A percentile compares a stretch with the other conserved stretches of the same genome.
These are phyloP conservation scores for Nicator chloris DNA, from an alignment of 2,113 vertebrate species.

Conservation along the genomic window DNA sequence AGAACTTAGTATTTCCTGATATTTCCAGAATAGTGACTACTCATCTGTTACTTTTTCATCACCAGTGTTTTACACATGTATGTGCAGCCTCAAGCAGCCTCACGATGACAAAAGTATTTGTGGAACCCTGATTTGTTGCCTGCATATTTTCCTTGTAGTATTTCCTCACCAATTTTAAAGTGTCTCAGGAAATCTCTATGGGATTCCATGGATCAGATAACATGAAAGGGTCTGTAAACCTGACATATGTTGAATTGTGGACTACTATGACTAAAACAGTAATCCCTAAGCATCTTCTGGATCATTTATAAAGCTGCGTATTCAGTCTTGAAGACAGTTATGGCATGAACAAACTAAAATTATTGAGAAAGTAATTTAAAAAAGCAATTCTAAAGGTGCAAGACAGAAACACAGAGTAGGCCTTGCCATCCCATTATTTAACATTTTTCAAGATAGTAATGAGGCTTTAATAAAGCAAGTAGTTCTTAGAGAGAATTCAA, in stretches of 20 bases:
- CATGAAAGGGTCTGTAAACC: not conserved
- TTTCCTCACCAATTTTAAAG: constrained; percentile 24
- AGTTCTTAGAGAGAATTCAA: not conserved
- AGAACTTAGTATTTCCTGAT: constrained; percentile 8
- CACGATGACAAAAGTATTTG: not conserved
- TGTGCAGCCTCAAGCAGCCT: not conserved
- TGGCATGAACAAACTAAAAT: not conserved
- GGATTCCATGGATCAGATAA: constrained; percentile 1
- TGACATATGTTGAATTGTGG: not conserved
- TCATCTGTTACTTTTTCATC: constrained; percentile 32
- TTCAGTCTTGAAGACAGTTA: not conserved
- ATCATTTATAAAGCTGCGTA: not conserved
- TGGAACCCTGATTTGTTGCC: constrained; percentile 40
- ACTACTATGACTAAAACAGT: not conserved
- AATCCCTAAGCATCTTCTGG: not conserved
- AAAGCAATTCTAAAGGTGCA: not conserved
- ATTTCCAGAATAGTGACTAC: not conserved
- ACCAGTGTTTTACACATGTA: not conserved
- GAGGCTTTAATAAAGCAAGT: not conserved
- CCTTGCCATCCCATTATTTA: not conserved
- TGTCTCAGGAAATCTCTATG: constrained; percentile 19
- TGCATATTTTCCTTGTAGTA: not conserved
- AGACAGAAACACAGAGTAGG: not conserved
- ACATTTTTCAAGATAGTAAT: not conserved
- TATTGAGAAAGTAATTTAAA: not conserved